Evolutionary conservation across 2,888 invertebrate species (phyloP).

Genomic region (Orthosia cruda): DNA sequence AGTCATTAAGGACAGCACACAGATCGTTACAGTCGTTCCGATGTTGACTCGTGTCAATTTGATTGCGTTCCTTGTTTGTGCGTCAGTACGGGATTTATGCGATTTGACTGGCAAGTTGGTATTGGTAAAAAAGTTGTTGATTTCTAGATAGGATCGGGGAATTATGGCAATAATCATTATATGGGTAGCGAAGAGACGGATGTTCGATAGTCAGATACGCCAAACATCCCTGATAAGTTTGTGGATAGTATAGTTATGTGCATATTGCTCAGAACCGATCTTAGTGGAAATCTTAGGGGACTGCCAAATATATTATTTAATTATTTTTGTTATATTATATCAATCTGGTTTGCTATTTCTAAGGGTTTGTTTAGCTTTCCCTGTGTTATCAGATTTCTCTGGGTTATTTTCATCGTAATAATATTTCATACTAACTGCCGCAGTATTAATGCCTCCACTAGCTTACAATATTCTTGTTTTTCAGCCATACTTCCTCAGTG

Average conservation of each 20-base stretch:
- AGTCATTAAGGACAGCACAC: conserved; percentile 52
- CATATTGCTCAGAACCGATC: conserved; percentile 4
- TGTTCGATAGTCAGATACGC: neutral
- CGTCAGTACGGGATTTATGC: neutral
- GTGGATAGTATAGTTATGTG: neutral
- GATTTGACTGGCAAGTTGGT: neutral
- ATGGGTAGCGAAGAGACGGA: neutral
- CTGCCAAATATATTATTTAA: neutral
- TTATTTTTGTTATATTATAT: too few relatives aligned
- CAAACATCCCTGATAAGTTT: neutral
- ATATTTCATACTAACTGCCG: too few relatives aligned
- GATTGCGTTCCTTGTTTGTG: conserved; percentile 22
- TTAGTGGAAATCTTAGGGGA: neutral
- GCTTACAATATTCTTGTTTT: conserved; percentile 3
- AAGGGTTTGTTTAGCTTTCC: neutral
- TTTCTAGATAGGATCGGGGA: neutral
- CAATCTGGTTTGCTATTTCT: neutral
- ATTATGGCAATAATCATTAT: neutral
- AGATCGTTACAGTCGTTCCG: conserved; percentile 27
- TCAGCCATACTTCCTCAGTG: neutral
- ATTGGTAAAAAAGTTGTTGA: neutral
- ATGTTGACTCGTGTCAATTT: conserved; percentile 45
- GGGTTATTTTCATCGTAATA: too few relatives aligned
- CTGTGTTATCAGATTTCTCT: too few relatives aligned
- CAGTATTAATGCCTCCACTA: neutral